Percentiles rank a stretch among this genome's conserved stretches.
Evolutionary conservation across 1,140 invertebrate genomes (phyloP).

Genomic region (Bemisia tabaci): DNA sequence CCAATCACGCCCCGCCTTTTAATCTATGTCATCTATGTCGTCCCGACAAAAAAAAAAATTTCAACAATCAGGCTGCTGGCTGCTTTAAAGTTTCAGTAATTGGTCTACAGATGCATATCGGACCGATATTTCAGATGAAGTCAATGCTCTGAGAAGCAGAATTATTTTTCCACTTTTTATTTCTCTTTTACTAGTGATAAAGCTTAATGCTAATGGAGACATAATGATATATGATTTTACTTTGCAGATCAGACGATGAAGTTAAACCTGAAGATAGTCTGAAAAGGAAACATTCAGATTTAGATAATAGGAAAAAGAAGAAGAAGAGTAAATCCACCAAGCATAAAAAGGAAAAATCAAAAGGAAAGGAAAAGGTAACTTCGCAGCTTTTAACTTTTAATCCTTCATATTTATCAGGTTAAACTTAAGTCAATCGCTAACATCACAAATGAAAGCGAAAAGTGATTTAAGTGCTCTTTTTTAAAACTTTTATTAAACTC

Average conservation of each 20-base stretch:
- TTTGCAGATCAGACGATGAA: slow-evolving; percentile 12
- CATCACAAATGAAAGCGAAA: neutral
- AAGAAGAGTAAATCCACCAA: slow-evolving; percentile 39
- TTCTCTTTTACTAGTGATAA: no score
- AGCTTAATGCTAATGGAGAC: no score
- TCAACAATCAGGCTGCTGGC: no score
- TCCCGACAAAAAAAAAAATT: no score
- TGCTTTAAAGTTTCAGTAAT: no score
- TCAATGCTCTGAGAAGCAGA: no score
- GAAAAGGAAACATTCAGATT: slow-evolving; percentile 28
- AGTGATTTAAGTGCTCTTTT: slow-evolving; percentile 21
- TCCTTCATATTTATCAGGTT: slow-evolving; percentile 15
- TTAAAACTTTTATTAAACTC: slow-evolving; percentile 22
- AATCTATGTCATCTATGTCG: no score
- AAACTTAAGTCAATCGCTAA: slow-evolving; percentile 27
- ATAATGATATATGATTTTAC: no score
- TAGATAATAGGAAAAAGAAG: slow-evolving; percentile 35
- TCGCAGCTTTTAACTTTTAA: slow-evolving; percentile 23
- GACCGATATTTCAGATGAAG: no score
- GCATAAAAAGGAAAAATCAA: slow-evolving; percentile 42
- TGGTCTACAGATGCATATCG: no score
- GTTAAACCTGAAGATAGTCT: slow-evolving; percentile 2
- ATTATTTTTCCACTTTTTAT: no score
- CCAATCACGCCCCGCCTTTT: no score
- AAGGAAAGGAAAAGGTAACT: slow-evolving; percentile 41